Conservation (phyloP, 2,888 invertebrate species). For the Apamea epomidion region DNA sequence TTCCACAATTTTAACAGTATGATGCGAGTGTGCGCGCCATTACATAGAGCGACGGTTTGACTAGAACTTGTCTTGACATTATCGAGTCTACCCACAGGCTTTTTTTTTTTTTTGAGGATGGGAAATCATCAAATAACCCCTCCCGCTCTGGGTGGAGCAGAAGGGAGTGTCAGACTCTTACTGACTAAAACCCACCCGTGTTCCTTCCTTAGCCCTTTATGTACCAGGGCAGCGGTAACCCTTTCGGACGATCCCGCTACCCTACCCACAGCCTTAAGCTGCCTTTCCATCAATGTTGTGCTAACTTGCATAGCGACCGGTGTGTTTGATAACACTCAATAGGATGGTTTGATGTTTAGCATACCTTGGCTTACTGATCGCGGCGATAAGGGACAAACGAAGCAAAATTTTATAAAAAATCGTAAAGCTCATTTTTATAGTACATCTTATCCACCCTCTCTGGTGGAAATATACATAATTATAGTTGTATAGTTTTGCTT, state of each 20-base stretch:
- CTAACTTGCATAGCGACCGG: background rate
- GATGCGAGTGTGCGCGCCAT: background rate
- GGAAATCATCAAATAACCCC: no score
- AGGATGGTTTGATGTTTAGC: background rate
- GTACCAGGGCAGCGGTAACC: no score
- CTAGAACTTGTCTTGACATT: background rate
- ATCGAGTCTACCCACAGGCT: background rate
- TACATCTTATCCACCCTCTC: no score
- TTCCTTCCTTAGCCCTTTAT: no score
- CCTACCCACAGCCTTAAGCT: background rate
- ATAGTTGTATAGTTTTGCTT: background rate
- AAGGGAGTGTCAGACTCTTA: no score
- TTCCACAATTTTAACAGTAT: background rate
- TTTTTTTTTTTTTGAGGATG: no score
- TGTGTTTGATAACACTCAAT: background rate
- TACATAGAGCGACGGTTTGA: background rate
- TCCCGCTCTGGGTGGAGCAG: no score
- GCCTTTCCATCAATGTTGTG: background rate
- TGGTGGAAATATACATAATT: background rate
- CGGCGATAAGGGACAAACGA: background rate
- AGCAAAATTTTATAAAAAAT: background rate
- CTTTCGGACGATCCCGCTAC: no score
- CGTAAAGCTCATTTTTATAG: background rate
- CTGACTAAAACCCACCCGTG: no score
- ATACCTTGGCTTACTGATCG: background rate